A percentile compares a stretch with the other conserved stretches of the same genome.
Evolutionary conservation across 1,140 invertebrate species (phyloP).

Genomic region (Nasonia longicornis): DNA sequence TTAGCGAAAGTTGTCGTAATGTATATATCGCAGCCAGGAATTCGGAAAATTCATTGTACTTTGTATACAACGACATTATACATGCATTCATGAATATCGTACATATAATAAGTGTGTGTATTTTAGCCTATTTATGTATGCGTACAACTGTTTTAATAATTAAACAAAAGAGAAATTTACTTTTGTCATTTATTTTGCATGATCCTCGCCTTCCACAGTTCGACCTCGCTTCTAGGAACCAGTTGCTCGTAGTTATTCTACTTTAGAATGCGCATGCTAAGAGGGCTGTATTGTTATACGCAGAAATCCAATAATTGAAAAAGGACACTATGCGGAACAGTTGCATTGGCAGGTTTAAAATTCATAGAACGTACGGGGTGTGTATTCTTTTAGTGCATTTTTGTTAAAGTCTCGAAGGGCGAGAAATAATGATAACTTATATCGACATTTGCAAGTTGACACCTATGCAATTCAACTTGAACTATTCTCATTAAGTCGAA

Average conservation of each 20-base stretch:
- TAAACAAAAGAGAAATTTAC: slow-evolving; percentile 59
- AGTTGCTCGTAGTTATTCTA: background rate
- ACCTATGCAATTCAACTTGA: too few relatives aligned
- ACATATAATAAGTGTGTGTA: slow-evolving; percentile 57
- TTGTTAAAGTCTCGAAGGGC: too few relatives aligned
- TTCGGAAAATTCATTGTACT: slow-evolving; percentile 39
- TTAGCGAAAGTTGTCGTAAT: slow-evolving; percentile 40
- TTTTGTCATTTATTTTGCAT: background rate
- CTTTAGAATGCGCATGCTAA: background rate
- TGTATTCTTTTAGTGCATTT: too few relatives aligned
- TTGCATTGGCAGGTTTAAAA: too few relatives aligned
- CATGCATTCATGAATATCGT: slow-evolving; percentile 55
- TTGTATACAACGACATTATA: slow-evolving; percentile 49
- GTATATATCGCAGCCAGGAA: slow-evolving; percentile 44
- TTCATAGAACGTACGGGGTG: too few relatives aligned
- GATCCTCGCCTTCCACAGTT: background rate
- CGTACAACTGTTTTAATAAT: slow-evolving; percentile 65
- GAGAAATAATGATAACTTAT: too few relatives aligned
- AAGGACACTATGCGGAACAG: background rate
- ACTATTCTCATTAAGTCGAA: too few relatives aligned
- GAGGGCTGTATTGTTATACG: background rate
- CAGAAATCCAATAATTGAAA: background rate
- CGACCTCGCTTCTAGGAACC: background rate
- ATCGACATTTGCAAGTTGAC: too few relatives aligned
- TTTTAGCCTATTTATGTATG: slow-evolving; percentile 68